These are phyloP conservation scores for Sphyrna mokarran DNA, from an alignment of 2,113 vertebrate genomes.

Conservation along the genomic window DNA sequence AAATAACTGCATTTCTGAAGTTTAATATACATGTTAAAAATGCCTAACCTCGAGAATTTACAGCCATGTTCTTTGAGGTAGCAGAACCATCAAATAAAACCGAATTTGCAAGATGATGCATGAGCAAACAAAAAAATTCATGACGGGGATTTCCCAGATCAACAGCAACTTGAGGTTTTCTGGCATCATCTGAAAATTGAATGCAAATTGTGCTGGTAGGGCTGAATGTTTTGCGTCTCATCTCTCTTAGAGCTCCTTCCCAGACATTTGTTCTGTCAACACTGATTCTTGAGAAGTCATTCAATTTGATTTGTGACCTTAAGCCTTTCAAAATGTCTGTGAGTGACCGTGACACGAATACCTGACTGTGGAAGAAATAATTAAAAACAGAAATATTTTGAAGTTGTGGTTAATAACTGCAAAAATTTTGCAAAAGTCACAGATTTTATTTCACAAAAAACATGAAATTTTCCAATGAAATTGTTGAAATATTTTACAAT, in stretches of 20 bases:
- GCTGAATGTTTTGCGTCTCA: slow-evolving; percentile 66
- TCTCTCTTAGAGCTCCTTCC: slow-evolving; percentile 64
- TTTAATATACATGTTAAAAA: slow-evolving; percentile 3
- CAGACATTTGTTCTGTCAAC: slow-evolving; percentile 62
- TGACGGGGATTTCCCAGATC: slow-evolving; percentile 38
- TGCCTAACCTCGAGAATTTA: slow-evolving; percentile 63
- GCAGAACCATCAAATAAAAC: slow-evolving; percentile 61
- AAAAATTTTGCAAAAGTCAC: not conserved
- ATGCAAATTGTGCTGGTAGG: slow-evolving; percentile 65
- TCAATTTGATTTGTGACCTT: slow-evolving; percentile 59
- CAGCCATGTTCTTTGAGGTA: slow-evolving; percentile 59
- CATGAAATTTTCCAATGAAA: not conserved
- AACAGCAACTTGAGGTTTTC: slow-evolving; percentile 39
- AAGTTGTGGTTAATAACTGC: not conserved
- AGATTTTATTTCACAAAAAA: not conserved
- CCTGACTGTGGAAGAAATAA: slow-evolving; percentile 50
- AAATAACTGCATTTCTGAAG: not conserved
- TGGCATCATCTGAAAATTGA: slow-evolving; percentile 50
- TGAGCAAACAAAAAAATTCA: slow-evolving; percentile 59
- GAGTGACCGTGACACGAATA: slow-evolving; percentile 51
- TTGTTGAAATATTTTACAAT: not conserved
- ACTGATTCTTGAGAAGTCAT: slow-evolving; percentile 54
- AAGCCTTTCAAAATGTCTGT: slow-evolving; percentile 62
- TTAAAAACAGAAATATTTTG: not conserved
- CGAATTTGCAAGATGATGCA: slow-evolving; percentile 60